These are phyloP conservation scores for Cephus spinipes DNA, from an alignment of 2,888 invertebrate genomes.

Conservation along the genomic window DNA sequence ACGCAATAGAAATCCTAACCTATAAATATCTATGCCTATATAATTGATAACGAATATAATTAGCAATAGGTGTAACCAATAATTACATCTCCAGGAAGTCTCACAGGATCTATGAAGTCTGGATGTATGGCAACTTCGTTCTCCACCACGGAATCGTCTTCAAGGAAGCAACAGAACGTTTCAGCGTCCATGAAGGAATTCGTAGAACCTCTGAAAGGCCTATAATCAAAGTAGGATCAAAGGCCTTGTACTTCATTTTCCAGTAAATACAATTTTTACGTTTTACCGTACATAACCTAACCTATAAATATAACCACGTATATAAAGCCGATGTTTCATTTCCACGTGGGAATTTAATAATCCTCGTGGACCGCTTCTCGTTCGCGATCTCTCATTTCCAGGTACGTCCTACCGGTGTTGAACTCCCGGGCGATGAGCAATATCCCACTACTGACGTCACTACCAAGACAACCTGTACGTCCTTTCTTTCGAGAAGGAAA, in stretches of 20 bases:
- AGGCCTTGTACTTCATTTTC: neutral
- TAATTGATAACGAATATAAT: neutral
- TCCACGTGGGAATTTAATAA: neutral
- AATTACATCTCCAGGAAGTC: no score
- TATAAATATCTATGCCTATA: neutral
- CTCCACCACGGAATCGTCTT: no score
- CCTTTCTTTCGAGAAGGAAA: neutral
- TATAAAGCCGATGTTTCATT: neutral
- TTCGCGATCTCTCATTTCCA: constrained; percentile 31
- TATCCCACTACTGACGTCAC: neutral
- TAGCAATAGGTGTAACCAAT: neutral
- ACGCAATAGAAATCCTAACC: neutral
- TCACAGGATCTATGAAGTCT: no score
- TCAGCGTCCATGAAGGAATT: neutral
- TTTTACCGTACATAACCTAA: neutral
- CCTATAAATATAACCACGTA: neutral
- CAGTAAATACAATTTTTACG: neutral
- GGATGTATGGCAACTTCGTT: no score
- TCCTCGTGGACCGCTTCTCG: constrained; percentile 17
- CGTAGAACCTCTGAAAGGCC: neutral
- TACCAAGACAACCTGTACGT: neutral
- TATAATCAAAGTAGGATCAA: neutral
- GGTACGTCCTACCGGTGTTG: constrained; percentile 11
- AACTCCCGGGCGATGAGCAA: neutral
- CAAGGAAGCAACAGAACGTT: no score